Base-by-base conservation (phyloP, 2,888 invertebrate genomes). In the Iphiclides podalirius region DNA sequence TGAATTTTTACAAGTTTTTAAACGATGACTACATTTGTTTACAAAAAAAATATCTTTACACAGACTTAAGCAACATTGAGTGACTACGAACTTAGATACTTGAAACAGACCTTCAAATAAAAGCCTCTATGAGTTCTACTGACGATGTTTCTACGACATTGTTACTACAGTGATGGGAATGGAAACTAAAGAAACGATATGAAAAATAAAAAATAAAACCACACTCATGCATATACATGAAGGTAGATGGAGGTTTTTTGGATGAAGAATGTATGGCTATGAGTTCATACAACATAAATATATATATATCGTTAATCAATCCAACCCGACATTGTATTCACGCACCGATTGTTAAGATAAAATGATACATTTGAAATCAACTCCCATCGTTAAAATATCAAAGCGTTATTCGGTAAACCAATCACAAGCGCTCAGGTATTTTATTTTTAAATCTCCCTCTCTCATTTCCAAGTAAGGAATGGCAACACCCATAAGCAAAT, bases 151-250 rank as follows among this genome's bases (percentile, higher is more conserved):
- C 11, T 13, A 38, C 11, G 6, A 31, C n/a, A 31, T 36, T 43
- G 42, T 31, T 39, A 58, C 61, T 72, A 74, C 72, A 72, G 65
- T 63, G 62, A 73, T 71, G 69, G 60, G 42, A 49, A 53, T 61
- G 54, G 52, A n/a, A 57, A 54, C 60, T 42, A 56, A 55, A 44
- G 42, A 48, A 53, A 63, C 63, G 61, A 53, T 61, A 53, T 56
- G 57, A 57, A 60, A 58, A 67, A 67, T 68, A 69, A 71, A 69
- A 67, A 67, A 69, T 70, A 69, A 66, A 87, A 87, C 87, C 87
- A 87, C 87, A 87, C 87, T 87, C 87, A 86, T 87, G 87, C 87
- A 87, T 74, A 74, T 77, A 81, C 73, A 80, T 81, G 75, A 72
- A 68, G 54, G 39, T 44, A 60, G 49, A 61, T 55, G 63, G 52